Percentiles rank a stretch among this genome's conserved stretches.
phyloP scores from a whole-genome alignment of 2,797 vertebrate species.

The Cyprinella venusta region DNA sequence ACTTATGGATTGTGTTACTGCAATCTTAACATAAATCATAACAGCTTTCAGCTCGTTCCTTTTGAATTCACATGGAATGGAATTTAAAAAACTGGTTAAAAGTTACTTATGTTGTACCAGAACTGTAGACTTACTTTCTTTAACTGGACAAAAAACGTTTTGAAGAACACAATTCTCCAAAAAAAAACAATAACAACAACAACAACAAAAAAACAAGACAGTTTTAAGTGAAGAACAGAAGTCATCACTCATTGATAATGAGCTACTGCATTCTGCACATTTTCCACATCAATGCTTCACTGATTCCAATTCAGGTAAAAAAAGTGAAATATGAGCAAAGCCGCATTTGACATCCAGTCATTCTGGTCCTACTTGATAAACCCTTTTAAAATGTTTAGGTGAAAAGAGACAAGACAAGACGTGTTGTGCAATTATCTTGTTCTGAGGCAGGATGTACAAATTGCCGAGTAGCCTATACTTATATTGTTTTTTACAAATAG shows the following conservation, averaged over 20 bases:
- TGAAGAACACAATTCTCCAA: not conserved
- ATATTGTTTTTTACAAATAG: too few species aligned
- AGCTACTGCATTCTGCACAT: not conserved
- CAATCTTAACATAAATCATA: not conserved
- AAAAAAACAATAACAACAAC: too few species aligned
- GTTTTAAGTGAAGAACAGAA: not conserved
- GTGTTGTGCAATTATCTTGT: not conserved
- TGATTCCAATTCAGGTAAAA: not conserved
- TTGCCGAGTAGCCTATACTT: too few species aligned
- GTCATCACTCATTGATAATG: not conserved
- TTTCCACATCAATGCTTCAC: not conserved
- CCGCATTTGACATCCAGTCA: not conserved
- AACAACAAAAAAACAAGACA: too few species aligned
- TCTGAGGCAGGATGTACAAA: not conserved
- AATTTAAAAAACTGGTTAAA: not conserved
- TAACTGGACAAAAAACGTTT: not conserved
- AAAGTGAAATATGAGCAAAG: not conserved
- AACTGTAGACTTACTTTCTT: not conserved
- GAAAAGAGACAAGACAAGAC: not conserved
- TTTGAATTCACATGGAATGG: not conserved
- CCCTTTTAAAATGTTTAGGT: not conserved
- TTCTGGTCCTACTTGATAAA: not conserved
- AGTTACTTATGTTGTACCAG: too few species aligned
- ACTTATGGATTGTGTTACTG: not conserved
- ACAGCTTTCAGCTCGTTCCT: not conserved